Base-by-base conservation (phyloP, 2,113 vertebrate species). In the Pelmatolapia mariae region DNA sequence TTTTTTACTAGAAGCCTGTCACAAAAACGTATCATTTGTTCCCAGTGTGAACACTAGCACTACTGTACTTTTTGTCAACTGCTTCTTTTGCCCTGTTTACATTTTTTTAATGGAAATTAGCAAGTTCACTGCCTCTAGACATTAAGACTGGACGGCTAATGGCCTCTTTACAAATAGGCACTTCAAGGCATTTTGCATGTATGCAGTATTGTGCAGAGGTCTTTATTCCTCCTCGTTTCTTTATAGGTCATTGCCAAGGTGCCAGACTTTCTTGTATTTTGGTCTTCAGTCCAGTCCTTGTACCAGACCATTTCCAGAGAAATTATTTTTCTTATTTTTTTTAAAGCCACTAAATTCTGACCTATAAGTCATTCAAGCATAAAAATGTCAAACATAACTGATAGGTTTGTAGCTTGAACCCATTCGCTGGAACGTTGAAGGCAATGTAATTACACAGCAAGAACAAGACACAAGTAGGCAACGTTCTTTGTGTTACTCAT, bases 61-160 rank as follows among this genome's bases (percentile, higher is more conserved):
- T 56, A 24, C 53, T 56, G 22, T 24, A 56, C 53, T 24, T 56
- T 3, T 56, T 56, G 53, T 56, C 22, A 56, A 11, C 53, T 54
- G 53, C n/a, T 54, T 54, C n/a, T 54, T 54, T 24, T 54, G 10
- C 53, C n/a, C 1, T 54, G 0, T 54, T 54, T 54, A 54, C 0
- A 3, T 4, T 54, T 24, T 0, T 54, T 54, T 24, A 56, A 56
- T 56, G 53, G 53, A 56, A 56, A 7, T 56, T 0, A 56, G 4
- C 22, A 56, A 56, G 7, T 56, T 56, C 22, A 56, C 54, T 15
- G 54, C 54, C 22, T 56, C 6, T 56, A 26, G 54, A 56, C 54
- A 24, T 56, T 3, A 56, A 4, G 53, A 1, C 22, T 56, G 53
- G 53, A 56, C 3, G 11, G 4, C 22, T 56, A 56, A 13, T 11